A percentile compares a stretch with the other conserved stretches of the same genome.
Conservation (phyloP, 1,140 invertebrate species). For the Cepaea nemoralis region DNA sequence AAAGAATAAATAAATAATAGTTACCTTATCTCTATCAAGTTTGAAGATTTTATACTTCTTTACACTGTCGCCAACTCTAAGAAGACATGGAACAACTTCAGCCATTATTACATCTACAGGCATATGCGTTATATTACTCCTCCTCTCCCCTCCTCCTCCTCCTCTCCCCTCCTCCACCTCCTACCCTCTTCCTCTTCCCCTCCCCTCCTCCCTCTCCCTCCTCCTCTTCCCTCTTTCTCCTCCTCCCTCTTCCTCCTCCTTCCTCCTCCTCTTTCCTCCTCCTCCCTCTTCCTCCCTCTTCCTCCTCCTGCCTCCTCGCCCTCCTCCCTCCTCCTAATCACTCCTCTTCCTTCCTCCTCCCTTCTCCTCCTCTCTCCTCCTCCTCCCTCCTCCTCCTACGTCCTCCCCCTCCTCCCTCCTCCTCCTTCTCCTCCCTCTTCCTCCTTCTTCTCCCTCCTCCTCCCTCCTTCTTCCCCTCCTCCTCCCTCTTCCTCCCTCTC, state of each 20-base stretch:
- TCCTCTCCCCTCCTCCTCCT: no score
- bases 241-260: slow-evolving; percentile 1
- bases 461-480: neutral
- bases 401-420: neutral
- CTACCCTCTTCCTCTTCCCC: no score
- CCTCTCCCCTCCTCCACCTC: no score
- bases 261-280: neutral
- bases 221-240: slow-evolving; percentile 7
- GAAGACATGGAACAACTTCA: no score
- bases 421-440: slow-evolving; percentile 16
- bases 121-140: no score
- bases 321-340: no score
- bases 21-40: no score
- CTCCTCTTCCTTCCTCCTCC: neutral
- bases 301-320: no score
- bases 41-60: no score
- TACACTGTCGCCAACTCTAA: no score
- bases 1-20: no score
- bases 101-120: no score
- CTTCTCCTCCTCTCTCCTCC: slow-evolving; percentile 12
- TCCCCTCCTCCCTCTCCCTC: neutral
- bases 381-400: slow-evolving; percentile 2
- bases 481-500: slow-evolving; percentile 13
- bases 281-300: neutral
- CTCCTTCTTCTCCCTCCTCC: neutral